Conservation (phyloP, 2,797 vertebrate genomes). For the Platyrinchus mystaceus region DNA sequence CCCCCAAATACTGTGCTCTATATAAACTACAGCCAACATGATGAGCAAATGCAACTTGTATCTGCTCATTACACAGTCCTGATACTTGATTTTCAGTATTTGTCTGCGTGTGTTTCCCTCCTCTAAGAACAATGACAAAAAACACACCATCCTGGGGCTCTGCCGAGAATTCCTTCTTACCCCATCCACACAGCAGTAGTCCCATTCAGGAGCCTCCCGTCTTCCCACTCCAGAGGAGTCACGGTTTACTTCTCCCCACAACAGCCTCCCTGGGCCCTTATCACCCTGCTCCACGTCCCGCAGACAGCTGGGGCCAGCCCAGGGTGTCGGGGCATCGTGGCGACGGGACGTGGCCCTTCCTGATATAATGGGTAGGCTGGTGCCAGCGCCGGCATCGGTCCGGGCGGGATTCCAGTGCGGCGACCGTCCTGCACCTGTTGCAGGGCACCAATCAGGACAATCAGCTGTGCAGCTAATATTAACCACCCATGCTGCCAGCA, state of each 20-base stretch:
- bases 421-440: slow-evolving; percentile 56
- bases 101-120: not conserved
- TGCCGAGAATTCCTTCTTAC: slow-evolving; percentile 4
- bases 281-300: not conserved
- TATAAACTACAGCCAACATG: not conserved
- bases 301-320: not conserved
- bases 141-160: not conserved
- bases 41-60: not conserved
- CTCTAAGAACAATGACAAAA: not conserved
- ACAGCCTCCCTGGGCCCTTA: not conserved
- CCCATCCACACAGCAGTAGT: not conserved
- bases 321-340: not conserved
- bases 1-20: not conserved
- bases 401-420: slow-evolving; percentile 16
- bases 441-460: slow-evolving; percentile 3
- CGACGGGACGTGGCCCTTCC: not conserved
- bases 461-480: slow-evolving; percentile 64
- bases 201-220: not conserved
- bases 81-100: not conserved
- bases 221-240: not conserved
- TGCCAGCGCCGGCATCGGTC: slow-evolving; percentile 1
- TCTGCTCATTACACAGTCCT: not conserved
- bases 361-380: slow-evolving; percentile 55
- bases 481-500: not conserved
- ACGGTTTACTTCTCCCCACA: not conserved